phyloP scores from a whole-genome alignment of 2,888 invertebrate genomes.

The Daptonema setosum region DNA sequence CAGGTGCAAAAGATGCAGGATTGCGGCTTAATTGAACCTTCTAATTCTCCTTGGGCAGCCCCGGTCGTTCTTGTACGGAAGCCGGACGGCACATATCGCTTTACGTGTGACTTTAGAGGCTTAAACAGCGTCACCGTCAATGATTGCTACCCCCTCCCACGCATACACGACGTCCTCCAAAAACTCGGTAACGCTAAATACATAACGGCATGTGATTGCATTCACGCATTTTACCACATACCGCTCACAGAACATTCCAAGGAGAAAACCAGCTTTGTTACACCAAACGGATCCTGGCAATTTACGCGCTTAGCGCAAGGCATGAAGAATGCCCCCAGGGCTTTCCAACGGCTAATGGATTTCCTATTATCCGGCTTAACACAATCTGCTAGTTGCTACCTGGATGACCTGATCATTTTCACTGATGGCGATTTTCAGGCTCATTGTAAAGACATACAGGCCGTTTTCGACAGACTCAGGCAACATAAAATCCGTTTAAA shows the following conservation, averaged over 20 bases:
- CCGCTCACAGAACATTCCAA: constrained; percentile 8
- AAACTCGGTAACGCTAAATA: constrained; percentile 4
- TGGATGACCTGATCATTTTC: constrained; percentile 14
- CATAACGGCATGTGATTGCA: constrained; percentile 12
- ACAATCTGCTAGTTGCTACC: constrained; percentile 10
- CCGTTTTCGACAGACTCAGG: constrained; percentile 10
- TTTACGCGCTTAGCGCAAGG: constrained; percentile 19
- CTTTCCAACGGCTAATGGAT: constrained; percentile 17
- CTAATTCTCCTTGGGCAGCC: constrained; percentile 23
- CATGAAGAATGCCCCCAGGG: constrained; percentile 13
- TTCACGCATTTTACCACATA: constrained; percentile 14
- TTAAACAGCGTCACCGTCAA: constrained; percentile 13
- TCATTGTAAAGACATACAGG: constrained; percentile 7
- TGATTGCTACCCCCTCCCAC: constrained; percentile 11
- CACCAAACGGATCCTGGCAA: constrained; percentile 13
- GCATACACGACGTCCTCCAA: constrained; percentile 10
- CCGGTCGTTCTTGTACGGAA: constrained; percentile 27
- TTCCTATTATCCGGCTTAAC: constrained; percentile 9
- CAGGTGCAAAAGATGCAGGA: neutral
- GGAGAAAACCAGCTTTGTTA: constrained; percentile 16
- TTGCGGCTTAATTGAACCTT: constrained; percentile 11
- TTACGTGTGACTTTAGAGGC: constrained; percentile 17
- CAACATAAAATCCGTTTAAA: constrained; percentile 12
- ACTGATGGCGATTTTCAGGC: constrained; percentile 9
- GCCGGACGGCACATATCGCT: constrained; percentile 17